Percentiles rank a stretch among this genome's conserved stretches.
phyloP scores from a whole-genome alignment of 2,113 vertebrate genomes.

The Crotophaga sulcirostris region DNA sequence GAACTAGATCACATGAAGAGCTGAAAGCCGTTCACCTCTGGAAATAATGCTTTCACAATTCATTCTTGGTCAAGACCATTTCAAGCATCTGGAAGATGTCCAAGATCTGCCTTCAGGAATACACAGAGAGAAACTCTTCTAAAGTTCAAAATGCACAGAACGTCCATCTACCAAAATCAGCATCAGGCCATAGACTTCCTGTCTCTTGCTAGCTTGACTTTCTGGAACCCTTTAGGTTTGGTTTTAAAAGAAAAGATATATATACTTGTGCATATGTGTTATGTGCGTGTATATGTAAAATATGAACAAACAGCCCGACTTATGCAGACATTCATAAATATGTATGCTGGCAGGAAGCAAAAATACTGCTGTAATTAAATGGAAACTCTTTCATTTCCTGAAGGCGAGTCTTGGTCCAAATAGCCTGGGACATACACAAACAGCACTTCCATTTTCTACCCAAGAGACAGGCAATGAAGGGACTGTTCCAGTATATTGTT shows the following conservation, averaged over 20 bases:
- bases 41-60: not conserved
- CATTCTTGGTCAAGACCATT: not conserved
- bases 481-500: not conserved
- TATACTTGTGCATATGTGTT: not conserved
- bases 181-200: not conserved
- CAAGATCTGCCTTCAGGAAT: conserved; percentile 19
- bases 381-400: not conserved
- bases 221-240: not conserved
- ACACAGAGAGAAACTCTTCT: not conserved
- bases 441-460: not conserved
- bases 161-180: not conserved
- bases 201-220: not conserved
- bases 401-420: not conserved
- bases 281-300: not conserved
- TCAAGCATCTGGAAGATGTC: not conserved
- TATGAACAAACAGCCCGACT: rapidly evolving
- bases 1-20: not conserved
- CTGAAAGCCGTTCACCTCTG: not conserved
- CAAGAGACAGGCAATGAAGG: not conserved
- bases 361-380: not conserved
- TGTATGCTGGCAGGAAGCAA: not conserved
- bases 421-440: not conserved
- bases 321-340: not conserved
- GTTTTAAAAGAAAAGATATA: not conserved
- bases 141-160: not conserved